Evolutionary conservation across 2,113 vertebrate species (phyloP), one percentile per base, ranked within the genome.

Genomic region (Lagenorhynchus albirostris): DNA sequence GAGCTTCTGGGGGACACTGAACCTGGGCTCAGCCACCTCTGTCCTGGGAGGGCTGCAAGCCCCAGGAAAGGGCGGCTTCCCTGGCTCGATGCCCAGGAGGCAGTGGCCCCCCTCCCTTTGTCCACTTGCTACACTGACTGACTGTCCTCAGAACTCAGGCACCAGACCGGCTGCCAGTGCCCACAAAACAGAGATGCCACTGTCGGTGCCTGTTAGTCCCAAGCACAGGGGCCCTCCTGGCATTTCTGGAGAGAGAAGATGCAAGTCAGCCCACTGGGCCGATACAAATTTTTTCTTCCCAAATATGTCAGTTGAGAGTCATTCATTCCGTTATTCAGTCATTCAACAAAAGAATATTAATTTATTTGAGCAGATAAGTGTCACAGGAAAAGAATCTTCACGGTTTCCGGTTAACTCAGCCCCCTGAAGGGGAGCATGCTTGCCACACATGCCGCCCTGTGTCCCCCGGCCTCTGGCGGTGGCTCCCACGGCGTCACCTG

Each of bases 101-200:
- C 3, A 8, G 58, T 1, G 5, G 29, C 31, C 26, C 63, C 33
- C 29, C 31, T 1, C 12, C 12, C 0, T 50, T n/a, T 14, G 20
- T 14, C 33, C 65, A 12, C 55, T 2, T 14, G 6, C 20, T 4
- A 23, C 1, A 20, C 6, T 62, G 47, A 41, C 5, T 3, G 29
- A 5, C 23, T 0, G 71, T 29, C 73, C 29, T 60, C 36, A 3
- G 73, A 33, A 26, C 53, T 0, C 11, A 31, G 47, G 44, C 4
- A 1, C 6, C 12, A 15, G 53, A 23, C 29, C 0, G 0, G 58
- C 18, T 58, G 44, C 76, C 33, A 18, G 0, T 4, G 20, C 9
- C 60, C 20, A 25, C 2, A 7, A 62, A n/a, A 33, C 7, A 50
- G 23, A 68, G 29, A 12, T 13, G 2, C 14, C 1, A 3, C 29